Evolutionary conservation across 1,140 invertebrate genomes (phyloP).

Genomic region (Andricus grossulariae): DNA sequence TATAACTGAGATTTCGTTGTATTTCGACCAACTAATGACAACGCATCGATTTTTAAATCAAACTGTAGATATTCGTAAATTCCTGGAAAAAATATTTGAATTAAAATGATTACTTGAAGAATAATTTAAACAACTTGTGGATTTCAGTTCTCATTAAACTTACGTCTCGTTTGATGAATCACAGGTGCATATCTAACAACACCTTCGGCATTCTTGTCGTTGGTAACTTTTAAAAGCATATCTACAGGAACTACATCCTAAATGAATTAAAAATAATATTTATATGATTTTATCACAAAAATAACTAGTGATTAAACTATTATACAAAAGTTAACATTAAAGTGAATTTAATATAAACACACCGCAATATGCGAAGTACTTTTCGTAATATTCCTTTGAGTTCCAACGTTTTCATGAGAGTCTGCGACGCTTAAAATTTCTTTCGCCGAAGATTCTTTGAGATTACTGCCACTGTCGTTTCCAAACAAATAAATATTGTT

Average conservation of each 20-base stretch:
- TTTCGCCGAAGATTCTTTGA: constrained; percentile 76
- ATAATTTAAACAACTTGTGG: constrained; percentile 29
- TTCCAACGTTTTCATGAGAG: constrained; percentile 73
- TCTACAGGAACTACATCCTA: constrained; percentile 69
- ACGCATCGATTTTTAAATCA: constrained; percentile 81
- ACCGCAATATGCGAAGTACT: constrained; percentile 48
- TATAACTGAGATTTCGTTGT: constrained; percentile 81
- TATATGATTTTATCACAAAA: constrained; percentile 48
- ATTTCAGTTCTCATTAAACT: constrained; percentile 37
- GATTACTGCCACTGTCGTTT: constrained; percentile 74
- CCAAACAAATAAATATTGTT: constrained; percentile 79
- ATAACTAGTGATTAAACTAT: constrained; percentile 33
- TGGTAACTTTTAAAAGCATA: constrained; percentile 73
- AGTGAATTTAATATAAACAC: constrained; percentile 29
- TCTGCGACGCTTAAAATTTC: constrained; percentile 76
- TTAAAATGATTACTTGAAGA: constrained; percentile 44
- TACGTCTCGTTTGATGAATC: constrained; percentile 75
- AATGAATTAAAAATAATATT: constrained; percentile 40
- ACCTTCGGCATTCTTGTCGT: constrained; percentile 63
- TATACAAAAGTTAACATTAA: neutral
- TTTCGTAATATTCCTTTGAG: constrained; percentile 73
- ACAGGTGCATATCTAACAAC: constrained; percentile 72
- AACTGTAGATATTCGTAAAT: constrained; percentile 74
- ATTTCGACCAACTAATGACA: constrained; percentile 82
- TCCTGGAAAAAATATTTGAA: constrained; percentile 66